Conservation (phyloP, 2,797 vertebrate species). For the Centropyge bicolor region DNA sequence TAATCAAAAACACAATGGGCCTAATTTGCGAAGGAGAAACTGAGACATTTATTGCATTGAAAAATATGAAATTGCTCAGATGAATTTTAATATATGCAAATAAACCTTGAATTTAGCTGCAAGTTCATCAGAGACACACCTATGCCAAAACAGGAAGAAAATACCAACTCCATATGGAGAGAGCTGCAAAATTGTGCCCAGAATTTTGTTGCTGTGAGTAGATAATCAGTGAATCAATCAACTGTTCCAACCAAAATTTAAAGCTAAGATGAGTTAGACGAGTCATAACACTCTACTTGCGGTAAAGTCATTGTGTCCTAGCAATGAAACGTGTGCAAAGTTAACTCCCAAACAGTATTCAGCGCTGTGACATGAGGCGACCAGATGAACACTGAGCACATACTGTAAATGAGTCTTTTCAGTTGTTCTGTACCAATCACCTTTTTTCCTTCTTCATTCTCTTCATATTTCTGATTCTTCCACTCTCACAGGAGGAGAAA, state of each 20-base stretch:
- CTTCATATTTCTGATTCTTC: background rate
- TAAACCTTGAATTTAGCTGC: background rate
- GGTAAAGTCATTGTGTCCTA: background rate
- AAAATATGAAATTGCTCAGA: conserved; percentile 4
- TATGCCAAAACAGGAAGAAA: background rate
- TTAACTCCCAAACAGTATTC: background rate
- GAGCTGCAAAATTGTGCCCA: background rate
- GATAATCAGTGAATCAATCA: background rate
- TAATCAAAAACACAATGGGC: conserved; percentile 27
- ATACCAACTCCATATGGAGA: background rate
- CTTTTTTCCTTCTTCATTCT: background rate
- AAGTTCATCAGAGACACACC: background rate
- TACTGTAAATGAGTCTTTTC: background rate
- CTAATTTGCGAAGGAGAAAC: conserved; percentile 14
- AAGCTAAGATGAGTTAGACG: background rate
- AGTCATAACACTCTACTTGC: background rate
- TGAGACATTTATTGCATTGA: background rate
- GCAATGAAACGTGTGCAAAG: background rate
- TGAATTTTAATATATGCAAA: conserved; percentile 6
- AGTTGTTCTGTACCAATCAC: background rate
- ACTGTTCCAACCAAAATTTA: background rate
- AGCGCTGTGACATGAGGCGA: background rate
- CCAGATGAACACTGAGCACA: background rate
- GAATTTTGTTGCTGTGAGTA: background rate
- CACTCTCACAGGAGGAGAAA: background rate